phyloP scores from a whole-genome alignment of 2,888 invertebrate species.

The Rhagonycha lutea region DNA sequence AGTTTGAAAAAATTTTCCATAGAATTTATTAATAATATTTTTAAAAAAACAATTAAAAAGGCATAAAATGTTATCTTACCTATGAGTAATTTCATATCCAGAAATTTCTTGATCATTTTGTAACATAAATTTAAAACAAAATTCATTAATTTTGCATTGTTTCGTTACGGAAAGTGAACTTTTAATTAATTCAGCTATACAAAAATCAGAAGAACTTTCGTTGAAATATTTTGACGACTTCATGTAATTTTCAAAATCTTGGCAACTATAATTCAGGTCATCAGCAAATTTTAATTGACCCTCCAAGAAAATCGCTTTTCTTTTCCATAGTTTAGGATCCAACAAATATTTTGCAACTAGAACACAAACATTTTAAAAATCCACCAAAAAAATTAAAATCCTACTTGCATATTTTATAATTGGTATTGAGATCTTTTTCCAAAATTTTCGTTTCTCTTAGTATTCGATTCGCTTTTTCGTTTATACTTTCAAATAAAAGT shows the following conservation, averaged over 20 bases:
- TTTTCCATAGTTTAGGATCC: background rate
- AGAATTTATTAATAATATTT: background rate
- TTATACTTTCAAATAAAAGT: background rate
- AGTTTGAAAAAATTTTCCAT: no score
- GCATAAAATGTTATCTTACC: constrained; percentile 28
- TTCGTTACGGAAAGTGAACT: background rate
- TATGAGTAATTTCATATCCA: constrained; percentile 53
- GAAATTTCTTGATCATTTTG: constrained; percentile 36
- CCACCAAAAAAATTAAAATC: background rate
- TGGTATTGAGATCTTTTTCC: background rate
- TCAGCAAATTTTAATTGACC: background rate
- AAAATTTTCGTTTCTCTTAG: background rate
- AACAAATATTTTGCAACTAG: background rate
- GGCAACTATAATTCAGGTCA: background rate
- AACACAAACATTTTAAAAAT: background rate
- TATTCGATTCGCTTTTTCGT: background rate
- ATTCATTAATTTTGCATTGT: constrained; percentile 33
- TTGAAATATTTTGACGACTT: background rate
- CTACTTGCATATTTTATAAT: background rate
- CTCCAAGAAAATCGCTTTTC: background rate
- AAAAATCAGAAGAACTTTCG: constrained; percentile 33
- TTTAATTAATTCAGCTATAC: constrained; percentile 29
- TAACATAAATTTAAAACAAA: constrained; percentile 33
- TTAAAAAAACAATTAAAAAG: background rate
- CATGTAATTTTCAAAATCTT: background rate